phyloP scores from a whole-genome alignment of 2,797 vertebrate species.

The Pachyuromys duprasi region DNA sequence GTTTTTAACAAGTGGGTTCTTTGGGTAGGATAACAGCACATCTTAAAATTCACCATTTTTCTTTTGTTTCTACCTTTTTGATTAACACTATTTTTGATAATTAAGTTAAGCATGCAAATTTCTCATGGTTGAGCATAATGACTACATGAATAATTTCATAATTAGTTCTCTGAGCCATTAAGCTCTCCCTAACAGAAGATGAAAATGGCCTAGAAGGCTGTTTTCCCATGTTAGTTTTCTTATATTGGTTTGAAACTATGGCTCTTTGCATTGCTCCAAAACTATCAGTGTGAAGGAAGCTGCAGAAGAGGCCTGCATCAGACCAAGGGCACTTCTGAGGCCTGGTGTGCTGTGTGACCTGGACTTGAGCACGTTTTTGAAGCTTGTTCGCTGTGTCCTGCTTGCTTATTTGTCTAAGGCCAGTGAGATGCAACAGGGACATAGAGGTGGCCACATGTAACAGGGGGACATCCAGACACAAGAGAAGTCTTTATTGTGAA shows the following conservation, averaged over 20 bases:
- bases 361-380: neutral
- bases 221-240: slow-evolving; percentile 38
- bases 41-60: slow-evolving; percentile 39
- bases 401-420: neutral
- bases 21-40: slow-evolving; percentile 15
- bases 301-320: neutral
- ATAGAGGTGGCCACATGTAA: neutral
- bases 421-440: neutral
- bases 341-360: fast-evolving
- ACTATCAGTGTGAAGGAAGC: neutral
- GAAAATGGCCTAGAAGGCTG: neutral
- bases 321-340: neutral
- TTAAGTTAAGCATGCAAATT: slow-evolving; percentile 61
- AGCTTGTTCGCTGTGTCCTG: neutral
- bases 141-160: slow-evolving; percentile 40
- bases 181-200: neutral
- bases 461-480: neutral
- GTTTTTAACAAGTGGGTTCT: slow-evolving; percentile 40
- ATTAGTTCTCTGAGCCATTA: slow-evolving; percentile 59
- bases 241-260: slow-evolving; percentile 33
- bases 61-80: slow-evolving; percentile 59
- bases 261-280: neutral
- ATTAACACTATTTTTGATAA: slow-evolving; percentile 58
- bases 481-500: neutral
- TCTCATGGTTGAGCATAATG: neutral